phyloP scores from a whole-genome alignment of 2,797 vertebrate species.

The Sardinella longiceps region DNA sequence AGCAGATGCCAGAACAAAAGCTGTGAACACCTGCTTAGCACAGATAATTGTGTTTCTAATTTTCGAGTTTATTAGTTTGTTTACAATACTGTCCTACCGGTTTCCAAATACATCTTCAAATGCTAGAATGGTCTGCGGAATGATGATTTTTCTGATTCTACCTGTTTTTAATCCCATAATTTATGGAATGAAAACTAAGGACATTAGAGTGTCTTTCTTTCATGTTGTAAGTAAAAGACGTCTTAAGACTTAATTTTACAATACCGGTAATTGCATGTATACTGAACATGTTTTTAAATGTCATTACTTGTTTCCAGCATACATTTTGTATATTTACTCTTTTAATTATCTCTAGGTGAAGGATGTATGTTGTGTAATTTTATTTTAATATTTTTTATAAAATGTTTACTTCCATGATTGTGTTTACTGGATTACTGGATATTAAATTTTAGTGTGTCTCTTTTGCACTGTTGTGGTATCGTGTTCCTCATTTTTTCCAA shows the following conservation, averaged over 20 bases:
- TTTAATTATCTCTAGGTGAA: too few relatives aligned
- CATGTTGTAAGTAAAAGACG: background rate
- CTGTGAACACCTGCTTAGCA: slow-evolving; percentile 46
- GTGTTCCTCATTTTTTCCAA: too few relatives aligned
- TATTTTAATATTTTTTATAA: too few relatives aligned
- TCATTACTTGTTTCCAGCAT: too few relatives aligned
- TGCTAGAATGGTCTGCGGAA: slow-evolving; percentile 35
- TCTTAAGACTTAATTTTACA: background rate
- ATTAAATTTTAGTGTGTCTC: too few relatives aligned
- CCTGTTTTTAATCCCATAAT: slow-evolving; percentile 43
- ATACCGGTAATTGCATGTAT: too few relatives aligned
- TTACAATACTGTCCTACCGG: slow-evolving; percentile 35
- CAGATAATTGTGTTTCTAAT: slow-evolving; percentile 39
- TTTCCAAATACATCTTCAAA: slow-evolving; percentile 35
- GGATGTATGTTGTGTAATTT: too few relatives aligned
- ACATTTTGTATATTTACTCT: too few relatives aligned
- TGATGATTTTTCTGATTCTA: slow-evolving; percentile 41
- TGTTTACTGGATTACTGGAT: too few relatives aligned
- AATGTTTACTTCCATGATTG: too few relatives aligned
- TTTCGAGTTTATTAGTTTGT: slow-evolving; percentile 36
- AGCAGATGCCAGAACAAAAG: slow-evolving; percentile 37
- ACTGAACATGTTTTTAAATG: too few relatives aligned
- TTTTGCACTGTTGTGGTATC: too few relatives aligned
- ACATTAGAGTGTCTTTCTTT: slow-evolving; percentile 31
- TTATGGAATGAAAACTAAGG: slow-evolving; percentile 55